Evolutionary conservation across 2,113 vertebrate species (phyloP).

Genomic region (Condylura cristata): DNA sequence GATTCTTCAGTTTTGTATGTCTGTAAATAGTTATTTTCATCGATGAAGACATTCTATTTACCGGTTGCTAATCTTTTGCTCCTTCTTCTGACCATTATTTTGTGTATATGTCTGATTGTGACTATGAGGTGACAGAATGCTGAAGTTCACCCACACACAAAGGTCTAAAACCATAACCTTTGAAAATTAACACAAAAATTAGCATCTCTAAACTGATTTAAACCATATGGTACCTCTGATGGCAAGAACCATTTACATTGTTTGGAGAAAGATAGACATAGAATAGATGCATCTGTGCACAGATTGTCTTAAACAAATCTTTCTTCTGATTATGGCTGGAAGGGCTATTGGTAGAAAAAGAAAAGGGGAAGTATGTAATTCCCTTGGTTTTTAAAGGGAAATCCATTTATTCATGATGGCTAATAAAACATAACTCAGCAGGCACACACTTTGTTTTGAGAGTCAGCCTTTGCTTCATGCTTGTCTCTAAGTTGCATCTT

Average conservation of each 20-base stretch:
- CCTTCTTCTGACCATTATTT: neutral
- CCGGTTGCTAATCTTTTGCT: neutral
- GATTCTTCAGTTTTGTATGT: neutral
- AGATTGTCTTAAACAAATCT: neutral
- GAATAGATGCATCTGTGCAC: neutral
- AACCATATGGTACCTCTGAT: neutral
- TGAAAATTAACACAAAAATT: neutral
- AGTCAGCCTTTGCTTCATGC: neutral
- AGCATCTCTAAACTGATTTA: neutral
- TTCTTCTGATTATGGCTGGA: neutral
- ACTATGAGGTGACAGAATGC: neutral
- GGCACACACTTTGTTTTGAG: neutral
- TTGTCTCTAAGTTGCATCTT: neutral
- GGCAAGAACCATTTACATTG: neutral
- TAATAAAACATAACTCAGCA: conserved; percentile 24
- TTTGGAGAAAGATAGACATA: neutral
- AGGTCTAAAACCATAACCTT: neutral
- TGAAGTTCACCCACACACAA: neutral
- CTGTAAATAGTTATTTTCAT: neutral
- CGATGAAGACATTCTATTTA: neutral
- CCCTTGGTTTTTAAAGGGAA: neutral
- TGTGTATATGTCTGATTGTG: neutral
- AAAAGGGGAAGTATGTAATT: neutral
- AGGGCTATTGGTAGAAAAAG: neutral
- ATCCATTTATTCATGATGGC: conserved; percentile 19